Evolutionary conservation across 2,113 vertebrate genomes (phyloP).

Genomic region (Indicator indicator): DNA sequence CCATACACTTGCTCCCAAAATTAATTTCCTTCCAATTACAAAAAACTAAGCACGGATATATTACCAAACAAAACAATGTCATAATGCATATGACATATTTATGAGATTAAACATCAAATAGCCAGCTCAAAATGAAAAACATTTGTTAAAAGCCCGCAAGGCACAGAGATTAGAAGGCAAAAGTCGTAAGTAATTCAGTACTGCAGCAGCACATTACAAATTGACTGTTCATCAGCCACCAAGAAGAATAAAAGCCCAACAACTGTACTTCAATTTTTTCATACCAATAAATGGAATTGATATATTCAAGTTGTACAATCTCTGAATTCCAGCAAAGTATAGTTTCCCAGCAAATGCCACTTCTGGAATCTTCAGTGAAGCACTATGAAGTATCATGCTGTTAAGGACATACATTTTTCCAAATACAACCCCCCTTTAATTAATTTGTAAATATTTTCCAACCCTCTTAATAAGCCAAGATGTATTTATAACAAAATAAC

Average conservation of each 20-base stretch:
- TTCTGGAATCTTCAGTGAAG: not conserved
- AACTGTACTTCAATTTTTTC: not conserved
- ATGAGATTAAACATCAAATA: not conserved
- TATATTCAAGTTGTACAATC: not conserved
- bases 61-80: not conserved
- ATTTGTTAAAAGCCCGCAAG: not conserved
- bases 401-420: slow-evolving; percentile 5
- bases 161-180: not conserved
- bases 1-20: not conserved
- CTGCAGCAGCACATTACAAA: not conserved
- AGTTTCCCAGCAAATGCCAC: not conserved
- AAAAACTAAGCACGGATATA: not conserved
- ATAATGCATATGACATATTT: not conserved
- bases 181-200: not conserved
- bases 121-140: not conserved
- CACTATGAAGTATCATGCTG: not conserved
- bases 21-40: not conserved
- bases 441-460: slow-evolving; percentile 1
- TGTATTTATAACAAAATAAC: not conserved
- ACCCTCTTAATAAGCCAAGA: not conserved
- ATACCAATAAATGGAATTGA: not conserved
- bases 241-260: not conserved
- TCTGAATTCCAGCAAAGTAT: not conserved
- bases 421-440: not conserved
- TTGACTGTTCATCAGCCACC: not conserved